Base-by-base conservation (phyloP, 2,113 vertebrate species). In the Gobio gobio region DNA sequence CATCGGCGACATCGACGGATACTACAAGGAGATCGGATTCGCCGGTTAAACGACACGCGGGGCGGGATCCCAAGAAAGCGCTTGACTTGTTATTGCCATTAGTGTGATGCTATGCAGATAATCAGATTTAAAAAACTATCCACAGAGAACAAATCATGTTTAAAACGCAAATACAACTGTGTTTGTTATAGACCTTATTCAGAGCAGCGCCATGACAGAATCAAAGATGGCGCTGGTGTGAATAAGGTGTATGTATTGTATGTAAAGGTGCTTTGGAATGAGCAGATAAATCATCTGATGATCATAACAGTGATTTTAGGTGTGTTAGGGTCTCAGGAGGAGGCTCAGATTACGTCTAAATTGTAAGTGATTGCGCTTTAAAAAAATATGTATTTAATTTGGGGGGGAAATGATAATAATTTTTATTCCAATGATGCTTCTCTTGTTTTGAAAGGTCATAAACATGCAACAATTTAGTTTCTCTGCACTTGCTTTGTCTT, bases 1-100 rank as follows among this genome's bases (percentile, higher is more conserved):
- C 85, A 91, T 93, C 0, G 85, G 61, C 0, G 94, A 94, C 81
- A 88, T 95, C 0, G 93, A 89, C 0, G 72, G 47, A 24, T 68
- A 66, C 70, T 95, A 95, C 91, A 94, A 94, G 89, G 91, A 93
- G 78, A 73, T 93, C n/a, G 91, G 91, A 83, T 94, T 90, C 78
- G 45, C 36, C 0, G 91, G 90, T 40, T 40, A 40, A 40, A 40
- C 36, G 36, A 40, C 40, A 40, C 36, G 36, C 4, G 5, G 36
- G 36, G 36, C 40, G 5, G 0, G 40, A 40, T 7, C 36, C 40
- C 40, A 40, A 40, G 40, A 40, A 82, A 73, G 26, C 56, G 72
- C 40, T 79, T 63, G 14, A 10, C 36, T 26, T 79, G 77, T 20
- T 79, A 24, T 24, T 24, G 76, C 76, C n/a, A 40, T 16, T 43